Base-by-base conservation (phyloP, 2,113 vertebrate genomes). In the Gambusia holbrooki region DNA sequence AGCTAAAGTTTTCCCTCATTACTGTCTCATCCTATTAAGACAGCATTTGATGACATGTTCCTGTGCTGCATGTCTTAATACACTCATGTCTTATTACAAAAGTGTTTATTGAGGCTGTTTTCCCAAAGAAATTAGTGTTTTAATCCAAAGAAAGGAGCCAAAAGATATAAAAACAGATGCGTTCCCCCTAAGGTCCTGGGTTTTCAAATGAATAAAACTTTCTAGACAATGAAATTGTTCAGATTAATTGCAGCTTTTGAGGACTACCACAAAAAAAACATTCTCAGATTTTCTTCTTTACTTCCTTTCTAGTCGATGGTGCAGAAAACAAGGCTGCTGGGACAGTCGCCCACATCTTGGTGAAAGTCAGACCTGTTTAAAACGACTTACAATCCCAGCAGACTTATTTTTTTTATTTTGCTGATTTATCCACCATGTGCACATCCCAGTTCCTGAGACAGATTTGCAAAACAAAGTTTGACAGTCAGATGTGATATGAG, bases 401-500 rank as follows among this genome's bases (percentile, higher is more conserved):
- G 62, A 32, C 86, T 71, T 78, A 51, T 73, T 71, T 61, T 61
- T 79, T 68, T 51, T 32, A 87, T 81, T 67, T 35, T 75, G 77
- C 84, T 82, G 89, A 92, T 90, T 85, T 85, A 90, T 90, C 81
- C 84, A 76, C 89, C 90, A 92, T 87, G 78, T 87, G 89, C 88
- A 83, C 82, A 79, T 89, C 82, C 79, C 63, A 72, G 54, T 74
- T 69, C 66, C 75, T 84, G 74, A 79, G 81, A 77, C 30, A 19
- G 91, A 88, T 93, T 93, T 92, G 90, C 92, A 93, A 92, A 90
- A 73, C 78, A 51, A 27, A 79, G 73, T 90, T 79, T 89, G 88
- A 92, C 91, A 90, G 89, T 71, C 40, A 80, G 86, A 90, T 86
- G 86, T 76, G 89, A 90, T 88, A 88, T 58, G 81, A 79, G 81